A percentile compares a stretch with the other conserved stretches of the same genome.
These are phyloP conservation scores for Nesometra sesokonis DNA, from an alignment of 35 echinoderm and acorn worm genomes.

Conservation along the genomic window DNA sequence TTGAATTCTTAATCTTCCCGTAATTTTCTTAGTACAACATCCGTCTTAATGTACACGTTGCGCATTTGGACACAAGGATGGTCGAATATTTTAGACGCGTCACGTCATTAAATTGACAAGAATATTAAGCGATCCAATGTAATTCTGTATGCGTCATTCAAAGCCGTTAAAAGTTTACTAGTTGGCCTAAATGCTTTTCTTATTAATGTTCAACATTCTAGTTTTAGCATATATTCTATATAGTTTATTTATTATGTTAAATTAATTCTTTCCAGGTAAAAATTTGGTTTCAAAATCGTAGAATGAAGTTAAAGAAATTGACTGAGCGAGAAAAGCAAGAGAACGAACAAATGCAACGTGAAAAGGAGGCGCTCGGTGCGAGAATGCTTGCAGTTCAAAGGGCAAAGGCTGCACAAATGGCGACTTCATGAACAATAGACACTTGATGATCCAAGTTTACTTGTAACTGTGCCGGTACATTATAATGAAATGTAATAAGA, in stretches of 20 bases:
- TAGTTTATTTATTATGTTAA: constrained; percentile 1
- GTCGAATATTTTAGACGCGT: too few relatives aligned
- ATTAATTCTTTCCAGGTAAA: constrained; percentile 85
- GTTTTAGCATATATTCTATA: too few relatives aligned
- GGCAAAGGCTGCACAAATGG: not conserved
- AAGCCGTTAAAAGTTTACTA: not conserved
- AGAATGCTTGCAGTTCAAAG: not conserved
- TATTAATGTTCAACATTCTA: too few relatives aligned
- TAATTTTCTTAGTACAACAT: too few relatives aligned
- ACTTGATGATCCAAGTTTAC: not conserved
- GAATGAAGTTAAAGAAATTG: constrained; percentile 98
- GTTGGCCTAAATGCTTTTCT: not conserved
- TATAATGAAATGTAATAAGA: too few relatives aligned
- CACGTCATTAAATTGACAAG: too few relatives aligned
- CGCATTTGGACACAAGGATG: too few relatives aligned
- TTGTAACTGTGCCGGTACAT: not conserved
- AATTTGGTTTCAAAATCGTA: constrained; percentile 97
- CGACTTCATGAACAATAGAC: not conserved
- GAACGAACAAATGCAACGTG: constrained; percentile 67
- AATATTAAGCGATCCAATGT: too few relatives aligned
- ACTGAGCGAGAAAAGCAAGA: constrained; percentile 83
- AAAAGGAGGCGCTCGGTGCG: constrained; percentile 61
- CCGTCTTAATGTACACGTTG: too few relatives aligned
- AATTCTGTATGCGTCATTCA: too few relatives aligned
- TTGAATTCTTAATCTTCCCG: too few relatives aligned